Evolutionary conservation across 2,797 vertebrate genomes (phyloP).

Genomic region (Myoxocephalus aenaeus): DNA sequence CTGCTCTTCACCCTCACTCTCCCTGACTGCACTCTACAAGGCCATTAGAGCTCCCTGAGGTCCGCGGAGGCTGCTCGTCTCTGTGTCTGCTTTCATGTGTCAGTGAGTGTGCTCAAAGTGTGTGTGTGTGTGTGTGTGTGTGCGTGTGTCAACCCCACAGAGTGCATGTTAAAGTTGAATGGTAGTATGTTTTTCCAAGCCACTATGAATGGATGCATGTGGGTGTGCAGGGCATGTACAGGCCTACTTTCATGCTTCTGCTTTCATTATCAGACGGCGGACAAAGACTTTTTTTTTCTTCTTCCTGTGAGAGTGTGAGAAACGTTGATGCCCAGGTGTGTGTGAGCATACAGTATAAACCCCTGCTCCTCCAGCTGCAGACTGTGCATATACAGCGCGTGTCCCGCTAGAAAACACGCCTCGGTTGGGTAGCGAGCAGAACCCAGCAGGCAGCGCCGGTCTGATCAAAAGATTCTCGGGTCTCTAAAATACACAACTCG

Average conservation of each 20-base stretch:
- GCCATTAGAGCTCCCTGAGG: constrained; percentile 83
- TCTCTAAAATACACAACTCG: constrained; percentile 63
- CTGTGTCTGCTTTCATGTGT: constrained; percentile 82
- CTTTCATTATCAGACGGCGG: constrained; percentile 56
- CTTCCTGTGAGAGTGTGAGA: constrained; percentile 7
- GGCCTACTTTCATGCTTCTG: constrained; percentile 25
- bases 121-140: constrained; percentile 12
- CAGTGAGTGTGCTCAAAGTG: constrained; percentile 69
- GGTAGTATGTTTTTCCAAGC: constrained; percentile 38
- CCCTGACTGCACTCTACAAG: constrained; percentile 80
- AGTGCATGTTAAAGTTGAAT: constrained; percentile 43
- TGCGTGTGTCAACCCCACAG: constrained; percentile 36
- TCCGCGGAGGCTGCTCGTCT: constrained; percentile 71
- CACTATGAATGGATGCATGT: constrained; percentile 36
- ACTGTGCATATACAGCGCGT: constrained; percentile 44
- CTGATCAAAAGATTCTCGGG: constrained; percentile 76
- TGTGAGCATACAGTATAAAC: constrained; percentile 22
- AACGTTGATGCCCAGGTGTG: constrained; percentile 52
- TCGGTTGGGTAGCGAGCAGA: constrained; percentile 43
- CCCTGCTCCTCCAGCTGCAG: constrained; percentile 17
- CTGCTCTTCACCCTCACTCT: constrained; percentile 83
- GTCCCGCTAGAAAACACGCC: constrained; percentile 63
- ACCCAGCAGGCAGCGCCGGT: constrained; percentile 64
- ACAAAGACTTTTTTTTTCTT: constrained; percentile 42
- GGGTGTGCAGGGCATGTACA: constrained; percentile 26